Percentiles rank a stretch among this genome's conserved stretches.
phyloP scores from a whole-genome alignment of 2,797 vertebrate genomes.

The Chaunax sp. region DNA sequence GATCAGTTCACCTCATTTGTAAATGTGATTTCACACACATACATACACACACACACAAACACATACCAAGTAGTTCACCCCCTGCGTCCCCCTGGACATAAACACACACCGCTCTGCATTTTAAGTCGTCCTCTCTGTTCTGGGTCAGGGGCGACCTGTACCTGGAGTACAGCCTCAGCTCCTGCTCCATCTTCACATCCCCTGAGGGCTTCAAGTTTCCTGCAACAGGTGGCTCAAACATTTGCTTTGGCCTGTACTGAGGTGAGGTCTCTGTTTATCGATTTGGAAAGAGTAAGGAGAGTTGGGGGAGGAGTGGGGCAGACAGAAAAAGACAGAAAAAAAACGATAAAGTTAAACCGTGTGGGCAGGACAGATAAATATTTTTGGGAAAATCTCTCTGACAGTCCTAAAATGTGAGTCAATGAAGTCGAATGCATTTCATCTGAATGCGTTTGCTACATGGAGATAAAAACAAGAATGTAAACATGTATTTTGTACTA shows the following conservation, averaged over 20 bases:
- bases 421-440: slow-evolving; percentile 27
- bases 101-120: slow-evolving; percentile 26
- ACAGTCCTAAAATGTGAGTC: slow-evolving; percentile 37
- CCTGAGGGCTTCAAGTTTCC: slow-evolving; percentile 84
- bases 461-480: slow-evolving; percentile 59
- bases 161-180: slow-evolving; percentile 70
- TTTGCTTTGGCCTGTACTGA: slow-evolving; percentile 85
- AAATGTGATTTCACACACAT: slow-evolving; percentile 33
- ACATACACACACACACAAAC: slow-evolving; percentile 23
- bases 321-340: slow-evolving; percentile 41
- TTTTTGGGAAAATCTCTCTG: slow-evolving; percentile 17
- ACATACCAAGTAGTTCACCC: slow-evolving; percentile 25
- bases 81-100: slow-evolving; percentile 16
- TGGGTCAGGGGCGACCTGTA: slow-evolving; percentile 65
- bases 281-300: slow-evolving; percentile 71
- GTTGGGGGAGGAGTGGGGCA: slow-evolving; percentile 48
- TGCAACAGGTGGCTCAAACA: slow-evolving; percentile 89
- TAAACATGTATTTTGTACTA: slow-evolving; percentile 62
- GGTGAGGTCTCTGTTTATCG: slow-evolving; percentile 84
- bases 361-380: slow-evolving; percentile 41
- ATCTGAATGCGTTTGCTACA: slow-evolving; percentile 37
- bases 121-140: slow-evolving; percentile 51
- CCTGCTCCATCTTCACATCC: slow-evolving; percentile 76
- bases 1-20: slow-evolving; percentile 23
- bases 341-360: slow-evolving; percentile 17